Evolutionary conservation across 1,140 invertebrate species (phyloP).

Genomic region (Doryteuthis pealeii): DNA sequence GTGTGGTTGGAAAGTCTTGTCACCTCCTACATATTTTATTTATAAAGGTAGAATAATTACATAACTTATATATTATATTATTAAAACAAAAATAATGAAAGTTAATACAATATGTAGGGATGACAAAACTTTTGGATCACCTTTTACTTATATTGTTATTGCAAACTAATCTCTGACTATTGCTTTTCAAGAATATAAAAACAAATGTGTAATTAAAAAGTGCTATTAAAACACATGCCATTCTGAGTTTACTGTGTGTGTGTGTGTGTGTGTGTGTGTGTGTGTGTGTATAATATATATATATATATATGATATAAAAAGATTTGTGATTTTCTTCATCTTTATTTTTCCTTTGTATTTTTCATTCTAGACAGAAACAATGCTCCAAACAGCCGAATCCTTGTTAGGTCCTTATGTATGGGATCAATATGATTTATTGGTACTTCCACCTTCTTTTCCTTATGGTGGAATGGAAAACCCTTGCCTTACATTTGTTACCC

Average conservation of each 20-base stretch:
- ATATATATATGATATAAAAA: not conserved
- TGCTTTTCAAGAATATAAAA: too few relatives aligned
- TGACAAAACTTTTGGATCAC: too few relatives aligned
- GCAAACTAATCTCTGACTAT: too few relatives aligned
- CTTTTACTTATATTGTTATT: too few relatives aligned
- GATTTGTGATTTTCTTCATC: not conserved
- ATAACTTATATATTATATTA: too few relatives aligned
- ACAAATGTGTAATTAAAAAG: too few relatives aligned
- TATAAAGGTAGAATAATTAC: too few relatives aligned
- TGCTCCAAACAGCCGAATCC: slow-evolving; percentile 80
- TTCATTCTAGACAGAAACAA: slow-evolving; percentile 71
- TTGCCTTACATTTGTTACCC: slow-evolving; percentile 92
- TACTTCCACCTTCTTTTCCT: slow-evolving; percentile 91
- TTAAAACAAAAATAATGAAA: too few relatives aligned
- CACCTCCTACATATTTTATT: too few relatives aligned
- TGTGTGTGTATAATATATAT: not conserved
- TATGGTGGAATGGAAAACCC: slow-evolving; percentile 98
- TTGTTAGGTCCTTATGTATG: slow-evolving; percentile 62
- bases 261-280: not conserved
- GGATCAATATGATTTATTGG: slow-evolving; percentile 78
- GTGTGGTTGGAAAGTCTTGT: too few relatives aligned
- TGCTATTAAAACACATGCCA: not conserved
- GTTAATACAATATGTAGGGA: too few relatives aligned
- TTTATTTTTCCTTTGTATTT: slow-evolving; percentile 10
- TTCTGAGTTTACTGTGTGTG: not conserved